Evolutionary conservation across 2,113 vertebrate species (phyloP), one percentile per base, ranked within the genome.

Genomic region (Paralichthys olivaceus): DNA sequence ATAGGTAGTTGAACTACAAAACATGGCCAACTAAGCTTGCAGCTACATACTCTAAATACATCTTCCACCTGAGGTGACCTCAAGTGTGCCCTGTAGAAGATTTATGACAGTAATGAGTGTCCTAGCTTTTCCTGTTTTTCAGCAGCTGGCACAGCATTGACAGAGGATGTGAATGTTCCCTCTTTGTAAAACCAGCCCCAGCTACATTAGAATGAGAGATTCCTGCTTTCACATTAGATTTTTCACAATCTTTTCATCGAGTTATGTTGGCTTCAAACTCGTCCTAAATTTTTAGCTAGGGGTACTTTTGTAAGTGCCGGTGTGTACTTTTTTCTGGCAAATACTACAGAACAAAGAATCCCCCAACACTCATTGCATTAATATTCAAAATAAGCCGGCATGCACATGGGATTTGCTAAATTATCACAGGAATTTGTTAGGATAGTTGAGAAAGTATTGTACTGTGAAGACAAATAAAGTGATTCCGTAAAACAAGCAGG

Each of bases 401-500:
- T 17, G 11, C 49, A 73, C 29, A 67, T 9, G 12, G 45, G 58
- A 59, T 25, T 29, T 26, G 22, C 61, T 73, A 43, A 74, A 40
- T 47, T 64, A 80, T 40, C 59, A 49, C 1, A 43, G 13, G n/a
- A 59, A 56, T 32, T 34, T 54, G 13, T 40, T 37, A 29, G 17
- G 40, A 67, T 58, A 28, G 19, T 60, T 28, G 34, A 40, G 53
- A 62, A 71, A 73, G 84, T 25, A 57, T 74, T 55, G 23, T 13
- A 51, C 11, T 40, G 43, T 49, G 69, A 26, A 25, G 29, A 75
- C 15, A 77, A 87, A 76, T 8, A 68, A 69, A 75, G 70, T 83
- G 78, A 74, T 76, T 91, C 61, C 17, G 3, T 62, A n/a, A 51
- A 63, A 67, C 17, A 64, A 77, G 74, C 67, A 14, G 56, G 12